A percentile compares a stretch with the other conserved stretches of the same genome.
phyloP scores from a whole-genome alignment of 2,113 vertebrate genomes.

The Sorex araneus region DNA sequence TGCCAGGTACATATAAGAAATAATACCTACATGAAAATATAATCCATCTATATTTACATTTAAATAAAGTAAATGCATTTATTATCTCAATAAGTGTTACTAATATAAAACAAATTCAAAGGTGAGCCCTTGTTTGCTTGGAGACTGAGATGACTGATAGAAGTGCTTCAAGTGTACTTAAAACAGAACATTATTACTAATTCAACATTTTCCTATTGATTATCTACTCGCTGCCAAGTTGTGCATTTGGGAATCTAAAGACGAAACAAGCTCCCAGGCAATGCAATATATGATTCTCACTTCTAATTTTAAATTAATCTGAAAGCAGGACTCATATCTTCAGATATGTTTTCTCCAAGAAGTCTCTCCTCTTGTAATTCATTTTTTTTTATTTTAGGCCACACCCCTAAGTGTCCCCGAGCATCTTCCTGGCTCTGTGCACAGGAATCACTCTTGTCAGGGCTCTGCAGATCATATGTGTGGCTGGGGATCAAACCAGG shows the following conservation, averaged over 20 bases:
- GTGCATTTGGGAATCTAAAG: constrained; percentile 63
- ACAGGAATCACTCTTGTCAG: no score
- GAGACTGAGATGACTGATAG: constrained; percentile 8
- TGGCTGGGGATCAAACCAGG: no score
- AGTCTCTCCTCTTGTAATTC: not conserved
- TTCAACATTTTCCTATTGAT: constrained; percentile 64
- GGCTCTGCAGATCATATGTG: no score
- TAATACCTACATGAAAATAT: not conserved
- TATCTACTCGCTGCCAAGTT: constrained; percentile 52
- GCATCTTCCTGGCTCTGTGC: no score
- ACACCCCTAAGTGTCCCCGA: no score
- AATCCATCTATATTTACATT: not conserved
- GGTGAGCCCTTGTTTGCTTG: constrained; percentile 9
- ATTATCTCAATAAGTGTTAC: not conserved
- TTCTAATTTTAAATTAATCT: constrained; percentile 37
- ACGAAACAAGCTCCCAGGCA: constrained; percentile 8
- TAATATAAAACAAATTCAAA: constrained; percentile 41
- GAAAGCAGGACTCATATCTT: not conserved
- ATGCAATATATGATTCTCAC: not conserved
- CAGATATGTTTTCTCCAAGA: not conserved
- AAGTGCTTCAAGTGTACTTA: constrained; percentile 62
- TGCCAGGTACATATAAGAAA: constrained; percentile 33
- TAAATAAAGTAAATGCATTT: constrained; percentile 36
- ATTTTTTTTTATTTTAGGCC: not conserved
- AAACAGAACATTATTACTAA: constrained; percentile 67